Evolutionary conservation across 2,888 invertebrate genomes (phyloP), one percentile per base, ranked within the genome.

Genomic region (Papilio elwesi): DNA sequence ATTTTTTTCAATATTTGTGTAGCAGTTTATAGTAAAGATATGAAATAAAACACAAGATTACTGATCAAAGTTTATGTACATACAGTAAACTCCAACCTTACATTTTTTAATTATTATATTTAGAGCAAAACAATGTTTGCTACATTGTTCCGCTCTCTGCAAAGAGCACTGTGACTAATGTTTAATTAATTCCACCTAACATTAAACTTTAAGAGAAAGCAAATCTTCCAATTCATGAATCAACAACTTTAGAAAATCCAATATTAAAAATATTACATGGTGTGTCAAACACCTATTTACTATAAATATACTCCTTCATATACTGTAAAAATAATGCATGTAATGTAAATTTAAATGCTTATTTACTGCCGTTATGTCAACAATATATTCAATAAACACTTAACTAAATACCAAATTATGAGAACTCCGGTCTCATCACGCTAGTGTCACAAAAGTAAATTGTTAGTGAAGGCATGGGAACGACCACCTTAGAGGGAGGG

Each of bases 61-160:
- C 77, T 72, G 89, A 92, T 84, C 82, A 90, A 89, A 92, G 92
- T 92, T 92, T 91, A 89, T 92, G 87, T 81, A 79, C 78, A 78
- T 81, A 86, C 85, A 89, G 80, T 85, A 80, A 89, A 90, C 91
- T 87, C 82, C 78, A 89, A 91, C 83, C 89, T 81, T 90, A 89
- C 87, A 84, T 81, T 91, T 92, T 92, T 90, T 87, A 87, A 88
- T 91, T 92, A 92, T 93, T 91, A 88, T 89, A 80, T 87, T 89
- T 89, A 91, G 43, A 62, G 88, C 89, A 87, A 88, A 91, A 91
- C 88, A 92, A 85, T 89, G 84, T 86, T 86, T 87, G 88, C 93
- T 43, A 62, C 89, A 91, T 75, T 77, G 80, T 84, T 81, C 43
- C 15, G 82, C 82, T 49, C 82, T 49, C 85, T 90, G 86, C 80